Evolutionary conservation across 2,113 vertebrate genomes (phyloP).

Genomic region (Hyperopisus bebe): DNA sequence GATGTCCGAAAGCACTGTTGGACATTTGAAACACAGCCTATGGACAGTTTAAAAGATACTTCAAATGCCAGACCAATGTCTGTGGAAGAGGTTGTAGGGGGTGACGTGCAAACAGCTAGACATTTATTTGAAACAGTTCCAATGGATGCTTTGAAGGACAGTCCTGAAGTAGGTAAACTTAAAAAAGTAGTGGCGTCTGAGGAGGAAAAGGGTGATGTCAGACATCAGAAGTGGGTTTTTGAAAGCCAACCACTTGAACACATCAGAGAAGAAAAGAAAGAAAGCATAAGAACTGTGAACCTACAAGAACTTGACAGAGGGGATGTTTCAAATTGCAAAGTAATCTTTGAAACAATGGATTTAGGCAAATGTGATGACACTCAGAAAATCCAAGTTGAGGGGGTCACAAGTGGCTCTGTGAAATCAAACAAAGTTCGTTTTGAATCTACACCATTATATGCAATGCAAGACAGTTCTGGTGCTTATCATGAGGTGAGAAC

Average conservation of each 20-base stretch:
- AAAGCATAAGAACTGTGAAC: slow-evolving; percentile 67
- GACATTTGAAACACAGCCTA: slow-evolving; percentile 82
- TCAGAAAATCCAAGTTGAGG: slow-evolving; percentile 77
- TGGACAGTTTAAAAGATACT: slow-evolving; percentile 74
- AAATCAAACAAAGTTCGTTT: slow-evolving; percentile 76
- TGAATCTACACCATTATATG: slow-evolving; percentile 80
- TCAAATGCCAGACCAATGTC: slow-evolving; percentile 50
- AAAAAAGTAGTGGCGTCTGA: slow-evolving; percentile 67
- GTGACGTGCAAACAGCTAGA: slow-evolving; percentile 74
- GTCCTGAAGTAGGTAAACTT: slow-evolving; percentile 71
- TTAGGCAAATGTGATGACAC: slow-evolving; percentile 69
- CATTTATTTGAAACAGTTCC: slow-evolving; percentile 79
- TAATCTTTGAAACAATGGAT: slow-evolving; percentile 77
- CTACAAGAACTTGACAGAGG: slow-evolving; percentile 75
- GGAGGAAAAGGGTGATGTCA: slow-evolving; percentile 82
- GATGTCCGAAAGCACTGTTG: slow-evolving; percentile 77
- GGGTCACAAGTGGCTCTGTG: slow-evolving; percentile 73
- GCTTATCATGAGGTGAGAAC: slow-evolving; percentile 85
- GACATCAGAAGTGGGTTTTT: slow-evolving; percentile 82
- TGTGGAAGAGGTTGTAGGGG: slow-evolving; percentile 70
- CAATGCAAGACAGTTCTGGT: slow-evolving; percentile 79
- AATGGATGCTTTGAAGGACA: slow-evolving; percentile 68
- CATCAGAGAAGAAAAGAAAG: slow-evolving; percentile 76
- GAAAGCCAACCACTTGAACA: slow-evolving; percentile 80
- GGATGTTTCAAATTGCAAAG: slow-evolving; percentile 72